Evolutionary conservation across 2,888 invertebrate species (phyloP), one percentile per base, ranked within the genome.

Genomic region (Lepidochitona cinerea): DNA sequence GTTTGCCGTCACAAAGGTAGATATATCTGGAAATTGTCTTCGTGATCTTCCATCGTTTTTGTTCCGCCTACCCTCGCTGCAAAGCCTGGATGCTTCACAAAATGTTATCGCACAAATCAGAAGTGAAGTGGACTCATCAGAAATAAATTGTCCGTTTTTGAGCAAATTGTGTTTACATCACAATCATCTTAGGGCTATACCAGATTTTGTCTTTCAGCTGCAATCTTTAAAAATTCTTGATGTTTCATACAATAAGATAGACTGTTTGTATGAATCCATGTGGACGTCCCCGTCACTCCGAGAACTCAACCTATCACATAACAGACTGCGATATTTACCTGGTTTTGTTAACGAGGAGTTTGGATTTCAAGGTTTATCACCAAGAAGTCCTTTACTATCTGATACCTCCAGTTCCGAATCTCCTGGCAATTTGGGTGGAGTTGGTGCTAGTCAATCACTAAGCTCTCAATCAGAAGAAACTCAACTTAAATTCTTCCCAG

Each of bases 161-260:
- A 97, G 97, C 86, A 98, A 98, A 88, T 91, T 99, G 37, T 96
- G 96, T 86, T 88, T 99, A n/a, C 95, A 96, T 92, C 77, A 83
- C 64, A 90, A 98, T 90, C 97, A 97, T 1, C 91, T 99, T 41
- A 95, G 96, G 79, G 92, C 93, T 70, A 91, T 99, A 14, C 97
- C 98, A 0, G 93, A 94, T 1, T 94, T 94, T 71, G 92, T 98
- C 36, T 97, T 98, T 92, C 93, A 93, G 5, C 92, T 98, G 70
- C 95, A 96, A 0, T 92, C 94, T 0, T 92, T 98, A 52, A 92
- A 93, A 14, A 94, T 95, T 1, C 92, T 99, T 79, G 97, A 98
- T 90, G 94, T 97, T n/a, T 96, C 97, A 0, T 96, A 97, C 91
- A 99, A 99, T 91, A 96, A 97, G 90, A 91, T 98, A 71, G 95